Evolutionary conservation across 2,888 invertebrate species (phyloP), one percentile per base, ranked within the genome.

Genomic region (Trachelus iudaicus): DNA sequence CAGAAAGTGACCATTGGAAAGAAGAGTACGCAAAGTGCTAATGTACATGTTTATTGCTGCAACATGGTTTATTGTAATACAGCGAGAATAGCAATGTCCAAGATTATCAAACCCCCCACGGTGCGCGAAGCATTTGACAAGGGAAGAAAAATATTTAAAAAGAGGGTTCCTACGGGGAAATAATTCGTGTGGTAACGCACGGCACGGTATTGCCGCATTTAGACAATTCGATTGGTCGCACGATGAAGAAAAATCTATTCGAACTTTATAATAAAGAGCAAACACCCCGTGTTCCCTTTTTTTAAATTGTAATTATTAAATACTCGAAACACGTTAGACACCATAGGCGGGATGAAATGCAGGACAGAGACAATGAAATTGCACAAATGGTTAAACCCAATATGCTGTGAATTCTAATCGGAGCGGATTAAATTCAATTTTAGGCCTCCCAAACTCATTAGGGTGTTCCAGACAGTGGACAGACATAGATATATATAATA

Each of bases 401-500:
- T 56, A 23, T 56, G 2, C 9, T 56, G 56, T 56, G 71, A 23
- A 31, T 34, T 71, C 31, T 31, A 31, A 30, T 33, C 12, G 15
- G 31, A 71, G 34, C 71, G 9, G 56, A 34, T 76, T 75, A 69
- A 75, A 68, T 40, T 78, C 31, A 75, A 78, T 76, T 73, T 80
- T 80, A 83, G 83, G 85, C 85, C 88, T 89, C 88, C 87, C 86
- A 88, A 90, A 89, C 87, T 90, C 86, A 89, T 91, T 90, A 91
- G 91, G 91, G 86, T 89, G 91, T 91, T 91, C 91, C 91, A 91
- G 91, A 91, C 91, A 90, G 84, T 89, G 88, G 86, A 88, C 81
- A 82, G 77, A 81, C 79, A 80, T 56, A 56, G 23, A 56, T 75
- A 56, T 56, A 56, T 56, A 56, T 56, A 56, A 56, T 56, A 56